Evolutionary conservation across 2,797 vertebrate genomes (phyloP).

Genomic region (Myoxocephalus aenaeus): DNA sequence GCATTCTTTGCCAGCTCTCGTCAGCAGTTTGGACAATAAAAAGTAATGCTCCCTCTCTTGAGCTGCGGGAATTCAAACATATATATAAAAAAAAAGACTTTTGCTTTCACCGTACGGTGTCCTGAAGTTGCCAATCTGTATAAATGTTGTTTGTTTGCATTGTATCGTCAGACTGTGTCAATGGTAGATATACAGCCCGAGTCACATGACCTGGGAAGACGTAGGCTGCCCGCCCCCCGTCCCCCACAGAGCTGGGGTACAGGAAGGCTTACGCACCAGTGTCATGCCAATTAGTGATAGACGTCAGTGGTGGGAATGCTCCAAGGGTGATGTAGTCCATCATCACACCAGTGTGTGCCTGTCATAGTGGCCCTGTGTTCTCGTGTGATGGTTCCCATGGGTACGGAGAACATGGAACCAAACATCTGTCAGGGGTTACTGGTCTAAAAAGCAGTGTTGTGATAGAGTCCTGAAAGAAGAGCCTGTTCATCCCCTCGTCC

Average conservation of each 20-base stretch:
- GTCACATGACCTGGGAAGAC: slow-evolving; percentile 88
- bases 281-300: slow-evolving; percentile 97
- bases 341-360: slow-evolving; percentile 99
- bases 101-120: slow-evolving; percentile 92
- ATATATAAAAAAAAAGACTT: slow-evolving; percentile 80
- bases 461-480: slow-evolving; percentile 64
- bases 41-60: slow-evolving; percentile 86
- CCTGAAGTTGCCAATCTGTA: slow-evolving; percentile 98
- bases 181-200: slow-evolving; percentile 88
- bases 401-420: slow-evolving; percentile 75
- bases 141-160: slow-evolving; percentile 89
- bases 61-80: slow-evolving; percentile 79
- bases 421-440: slow-evolving; percentile 73
- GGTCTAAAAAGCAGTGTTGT: slow-evolving; percentile 79
- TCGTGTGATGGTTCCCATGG: slow-evolving; percentile 50
- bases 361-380: slow-evolving; percentile 82
- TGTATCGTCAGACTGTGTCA: slow-evolving; percentile 97
- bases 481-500: slow-evolving; percentile 61
- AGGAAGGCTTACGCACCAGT: slow-evolving; percentile 84
- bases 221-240: slow-evolving; percentile 55
- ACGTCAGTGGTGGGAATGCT: slow-evolving; percentile 88
- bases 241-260: slow-evolving; percentile 78
- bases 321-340: slow-evolving; percentile 79
- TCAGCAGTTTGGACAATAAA: slow-evolving; percentile 92
- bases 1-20: slow-evolving; percentile 90